These are phyloP conservation scores for Chelon labrosus DNA, from an alignment of 2,797 vertebrate genomes.

Conservation along the genomic window DNA sequence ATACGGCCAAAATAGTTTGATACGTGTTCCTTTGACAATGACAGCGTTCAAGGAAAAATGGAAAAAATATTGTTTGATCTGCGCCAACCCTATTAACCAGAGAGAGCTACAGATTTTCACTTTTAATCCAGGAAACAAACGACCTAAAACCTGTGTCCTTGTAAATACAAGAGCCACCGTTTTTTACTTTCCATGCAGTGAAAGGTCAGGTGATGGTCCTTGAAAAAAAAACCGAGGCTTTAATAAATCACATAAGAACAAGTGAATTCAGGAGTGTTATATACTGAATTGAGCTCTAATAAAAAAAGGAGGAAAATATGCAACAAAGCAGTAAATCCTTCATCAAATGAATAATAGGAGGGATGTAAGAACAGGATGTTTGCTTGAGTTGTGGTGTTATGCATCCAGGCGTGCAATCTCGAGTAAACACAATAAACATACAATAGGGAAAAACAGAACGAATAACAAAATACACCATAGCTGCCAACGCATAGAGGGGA, in stretches of 20 bases:
- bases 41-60: slow-evolving; percentile 67
- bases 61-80: slow-evolving; percentile 79
- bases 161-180: slow-evolving; percentile 79
- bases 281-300: slow-evolving; percentile 2
- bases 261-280: slow-evolving; percentile 25
- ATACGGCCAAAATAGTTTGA: slow-evolving; percentile 81
- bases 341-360: slow-evolving; percentile 61
- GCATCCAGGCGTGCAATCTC: slow-evolving; percentile 61
- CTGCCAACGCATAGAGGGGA: slow-evolving; percentile 45
- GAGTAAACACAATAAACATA: slow-evolving; percentile 60
- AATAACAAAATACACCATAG: slow-evolving; percentile 59
- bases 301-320: slow-evolving; percentile 4
- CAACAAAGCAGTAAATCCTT: slow-evolving; percentile 51
- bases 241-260: slow-evolving; percentile 83
- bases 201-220: slow-evolving; percentile 81
- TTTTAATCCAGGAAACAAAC: slow-evolving; percentile 85
- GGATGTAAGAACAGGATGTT: slow-evolving; percentile 46
- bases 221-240: slow-evolving; percentile 78
- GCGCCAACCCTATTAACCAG: slow-evolving; percentile 84
- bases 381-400: slow-evolving; percentile 49
- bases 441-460: slow-evolving; percentile 35
- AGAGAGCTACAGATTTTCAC: slow-evolving; percentile 78
- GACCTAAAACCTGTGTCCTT: slow-evolving; percentile 80
- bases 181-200: slow-evolving; percentile 74
- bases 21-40: slow-evolving; percentile 60